Conservation (phyloP, 2,113 vertebrate genomes). For the Stigmatopora nigra region DNA sequence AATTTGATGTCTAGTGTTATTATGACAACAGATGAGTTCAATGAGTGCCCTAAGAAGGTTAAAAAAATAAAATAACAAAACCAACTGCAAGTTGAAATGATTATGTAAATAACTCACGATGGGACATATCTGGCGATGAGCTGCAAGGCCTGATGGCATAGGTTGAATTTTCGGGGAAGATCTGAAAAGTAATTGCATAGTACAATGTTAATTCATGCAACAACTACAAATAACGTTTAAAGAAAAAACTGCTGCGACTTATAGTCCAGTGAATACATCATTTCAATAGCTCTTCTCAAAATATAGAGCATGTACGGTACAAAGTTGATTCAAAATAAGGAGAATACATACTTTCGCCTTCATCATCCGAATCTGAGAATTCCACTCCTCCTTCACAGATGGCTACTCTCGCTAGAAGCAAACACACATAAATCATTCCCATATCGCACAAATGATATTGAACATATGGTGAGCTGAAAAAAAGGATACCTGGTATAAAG, state of each 20-base stretch:
- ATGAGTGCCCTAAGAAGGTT: too few relatives aligned
- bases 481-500: constrained; percentile 79
- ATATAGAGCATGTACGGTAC: not conserved
- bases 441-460: not conserved
- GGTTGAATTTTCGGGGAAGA: constrained; percentile 78
- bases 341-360: constrained; percentile 84
- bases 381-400: constrained; percentile 82
- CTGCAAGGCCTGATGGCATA: constrained; percentile 87
- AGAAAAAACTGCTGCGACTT: not conserved
- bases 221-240: not conserved
- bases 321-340: not conserved
- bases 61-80: too few relatives aligned
- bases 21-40: too few relatives aligned
- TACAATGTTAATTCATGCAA: not conserved
- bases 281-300: too few relatives aligned
- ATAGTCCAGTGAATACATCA: too few relatives aligned
- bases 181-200: constrained; percentile 55
- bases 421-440: not conserved
- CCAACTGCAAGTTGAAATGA: too few relatives aligned
- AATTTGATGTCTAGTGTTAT: too few relatives aligned
- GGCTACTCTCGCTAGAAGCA: constrained; percentile 75
- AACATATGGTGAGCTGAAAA: too few relatives aligned
- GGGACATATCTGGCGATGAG: constrained; percentile 88
- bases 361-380: constrained; percentile 92
- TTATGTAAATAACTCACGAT: constrained; percentile 74